Evolutionary conservation across 2,888 invertebrate genomes (phyloP).

Genomic region (Platypus cylindrus): DNA sequence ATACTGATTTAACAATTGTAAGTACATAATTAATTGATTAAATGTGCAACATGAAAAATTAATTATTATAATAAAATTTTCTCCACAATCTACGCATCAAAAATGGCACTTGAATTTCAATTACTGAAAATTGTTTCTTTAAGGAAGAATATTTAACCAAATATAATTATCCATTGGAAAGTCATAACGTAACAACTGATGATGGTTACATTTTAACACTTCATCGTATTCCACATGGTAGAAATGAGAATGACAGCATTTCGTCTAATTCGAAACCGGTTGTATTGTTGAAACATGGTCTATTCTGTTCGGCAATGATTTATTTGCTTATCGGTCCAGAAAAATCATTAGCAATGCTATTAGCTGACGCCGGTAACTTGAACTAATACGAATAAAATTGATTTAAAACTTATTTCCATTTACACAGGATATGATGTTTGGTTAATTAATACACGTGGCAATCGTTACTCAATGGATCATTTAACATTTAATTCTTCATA

Average conservation of each 20-base stretch:
- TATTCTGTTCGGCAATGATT: constrained; percentile 2
- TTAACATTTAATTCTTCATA: too few species aligned
- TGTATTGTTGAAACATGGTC: constrained; percentile 4
- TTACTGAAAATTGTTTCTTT: background rate
- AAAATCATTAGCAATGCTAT: constrained; percentile 15
- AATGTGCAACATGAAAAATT: too few species aligned
- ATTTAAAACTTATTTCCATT: background rate
- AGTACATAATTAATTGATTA: too few species aligned
- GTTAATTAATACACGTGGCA: constrained; percentile 41
- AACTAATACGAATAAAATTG: background rate
- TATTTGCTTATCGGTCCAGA: constrained; percentile 12
- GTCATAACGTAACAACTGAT: constrained; percentile 31
- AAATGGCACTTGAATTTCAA: too few species aligned
- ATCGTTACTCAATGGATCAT: constrained; percentile 40
- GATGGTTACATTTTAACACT: constrained; percentile 41
- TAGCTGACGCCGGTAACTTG: constrained; percentile 17
- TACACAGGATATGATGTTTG: constrained; percentile 19
- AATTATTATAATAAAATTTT: too few species aligned
- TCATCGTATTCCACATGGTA: constrained; percentile 28
- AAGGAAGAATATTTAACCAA: constrained; percentile 30
- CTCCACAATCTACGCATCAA: too few species aligned
- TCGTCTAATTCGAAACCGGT: background rate
- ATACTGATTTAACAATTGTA: constrained; percentile 3
- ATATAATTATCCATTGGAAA: constrained; percentile 33
- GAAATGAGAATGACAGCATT: background rate